Base-by-base conservation (phyloP, 2,113 vertebrate genomes). In the Motacilla tschutschensis region DNA sequence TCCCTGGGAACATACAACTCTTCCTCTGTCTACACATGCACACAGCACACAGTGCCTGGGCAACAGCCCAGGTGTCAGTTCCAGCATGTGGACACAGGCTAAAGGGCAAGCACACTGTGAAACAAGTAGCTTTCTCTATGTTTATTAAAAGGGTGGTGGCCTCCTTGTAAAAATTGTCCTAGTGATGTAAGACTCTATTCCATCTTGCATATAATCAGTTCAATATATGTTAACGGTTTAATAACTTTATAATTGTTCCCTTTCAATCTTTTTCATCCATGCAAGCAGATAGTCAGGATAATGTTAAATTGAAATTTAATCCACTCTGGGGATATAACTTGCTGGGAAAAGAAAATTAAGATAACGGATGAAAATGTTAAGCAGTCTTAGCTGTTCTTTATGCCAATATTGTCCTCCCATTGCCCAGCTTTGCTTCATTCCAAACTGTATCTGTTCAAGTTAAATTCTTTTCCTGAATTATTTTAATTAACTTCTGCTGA, bases 401-500 rank as follows among this genome's bases (percentile, higher is more conserved):
- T 7, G 29, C 38, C 21, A 35, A 4, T 55, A 65, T 5, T 47
- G 10, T 59, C 28, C 36, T 70, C 36, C 43, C 28, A 40, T 28
- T 76, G 50, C 24, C 67, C 33, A 65, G 26, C 35, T 88, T 91
- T 84, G 13, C 41, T 71, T 75, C 50, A 66, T 83, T 83, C 66
- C 44, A 77, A 83, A 44, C 15, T 2, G 0, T 19, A 70, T 70
- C 59, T 69, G 35, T 43, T 31, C 67, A 69, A 95, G 59, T 35
- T 50, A 86, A 71, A 58, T 36, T 86, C 1, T 84, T 86, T 73
- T 58, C 51, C 28, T 65, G 81, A 86, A 66, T 79, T 28, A 76
- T 63, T 81, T 79, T 76, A 86, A 88, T 84, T 82, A 78, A 75
- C 2, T 87, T 66, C n/a, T 73, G 24, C 26, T 65, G 31, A 93